Evolutionary conservation across 2,797 vertebrate genomes (phyloP), one percentile per base, ranked within the genome.

Genomic region (Ctenopoma multispine): DNA sequence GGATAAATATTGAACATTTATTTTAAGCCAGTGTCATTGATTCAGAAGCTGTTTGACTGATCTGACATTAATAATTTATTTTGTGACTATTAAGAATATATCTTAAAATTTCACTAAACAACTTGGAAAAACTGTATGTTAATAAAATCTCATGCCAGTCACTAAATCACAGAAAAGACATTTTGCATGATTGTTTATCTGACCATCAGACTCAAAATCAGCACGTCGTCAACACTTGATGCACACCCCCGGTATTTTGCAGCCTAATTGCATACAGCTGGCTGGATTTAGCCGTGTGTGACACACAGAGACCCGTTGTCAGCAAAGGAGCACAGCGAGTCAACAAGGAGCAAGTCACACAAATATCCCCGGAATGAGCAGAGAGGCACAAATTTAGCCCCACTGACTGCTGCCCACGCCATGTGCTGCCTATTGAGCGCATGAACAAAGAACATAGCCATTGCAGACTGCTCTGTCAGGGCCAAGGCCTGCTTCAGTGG

Each of bases 361-460:
- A 90, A 89, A 92, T 86, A 89, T 91, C 81, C 86, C 70, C 71
- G 85, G 87, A 90, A 90, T 89, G 85, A 89, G 82, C 84, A 74
- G 84, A 87, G 87, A 86, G 85, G 85, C 86, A 87, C 88, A 88
- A 82, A 89, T 91, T 88, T 91, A 83, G 87, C 88, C 86, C 87
- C 84, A 80, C 82, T 83, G 86, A 80, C 80, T 83, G 79, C 84
- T 87, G 89, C 89, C 90, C 85, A 92, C 87, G 59, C 83, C 88
- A 80, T 86, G 85, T 82, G 81, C 85, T 46, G 77, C 84, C 90
- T 84, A 86, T 89, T 90, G 83, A 90, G 87, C 70, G 5, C 71
- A 62, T 23, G 72, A 83, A 91, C 90, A 92, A 91, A 90, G 86
- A 87, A 55, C 81, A 62, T 62, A 86, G 86, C 83, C 83, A 83